Evolutionary conservation across 2,797 vertebrate species (phyloP).

Genomic region (Gymnothorax reevesii): DNA sequence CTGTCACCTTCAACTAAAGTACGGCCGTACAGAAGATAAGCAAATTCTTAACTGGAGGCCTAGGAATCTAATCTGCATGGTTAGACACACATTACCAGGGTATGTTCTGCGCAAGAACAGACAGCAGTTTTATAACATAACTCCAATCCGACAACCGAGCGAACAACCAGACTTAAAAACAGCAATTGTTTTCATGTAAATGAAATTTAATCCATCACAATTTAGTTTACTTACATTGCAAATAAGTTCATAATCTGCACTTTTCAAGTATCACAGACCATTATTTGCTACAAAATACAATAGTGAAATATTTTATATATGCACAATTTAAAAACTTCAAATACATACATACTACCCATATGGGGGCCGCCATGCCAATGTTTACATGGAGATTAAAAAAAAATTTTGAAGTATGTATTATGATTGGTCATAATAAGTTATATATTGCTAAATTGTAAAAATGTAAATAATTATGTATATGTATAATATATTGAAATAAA

Average conservation of each 20-base stretch:
- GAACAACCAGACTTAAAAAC: not conserved
- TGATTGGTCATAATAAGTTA: too few relatives aligned
- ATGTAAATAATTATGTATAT: too few relatives aligned
- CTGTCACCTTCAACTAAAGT: conserved; percentile 1
- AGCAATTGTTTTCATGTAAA: not conserved
- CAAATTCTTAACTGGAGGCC: not conserved
- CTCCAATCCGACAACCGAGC: not conserved
- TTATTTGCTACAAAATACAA: not conserved
- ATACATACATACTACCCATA: too few relatives aligned
- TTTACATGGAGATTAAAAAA: too few relatives aligned
- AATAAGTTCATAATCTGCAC: not conserved
- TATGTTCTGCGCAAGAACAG: not conserved
- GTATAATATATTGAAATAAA: too few relatives aligned
- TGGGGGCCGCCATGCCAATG: too few relatives aligned
- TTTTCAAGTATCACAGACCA: not conserved
- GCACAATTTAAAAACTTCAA: too few relatives aligned
- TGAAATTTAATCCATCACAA: not conserved
- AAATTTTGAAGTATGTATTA: too few relatives aligned
- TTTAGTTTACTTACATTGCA: not conserved
- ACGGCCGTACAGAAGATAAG: not conserved
- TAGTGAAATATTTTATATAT: too few relatives aligned
- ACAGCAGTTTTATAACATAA: not conserved
- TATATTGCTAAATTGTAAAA: too few relatives aligned
- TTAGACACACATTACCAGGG: not conserved
- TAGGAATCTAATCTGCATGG: conserved; percentile 8